Percentiles rank a stretch among this genome's conserved stretches.
Conservation (phyloP, 1,140 invertebrate species). For the Charaxes varanes region DNA sequence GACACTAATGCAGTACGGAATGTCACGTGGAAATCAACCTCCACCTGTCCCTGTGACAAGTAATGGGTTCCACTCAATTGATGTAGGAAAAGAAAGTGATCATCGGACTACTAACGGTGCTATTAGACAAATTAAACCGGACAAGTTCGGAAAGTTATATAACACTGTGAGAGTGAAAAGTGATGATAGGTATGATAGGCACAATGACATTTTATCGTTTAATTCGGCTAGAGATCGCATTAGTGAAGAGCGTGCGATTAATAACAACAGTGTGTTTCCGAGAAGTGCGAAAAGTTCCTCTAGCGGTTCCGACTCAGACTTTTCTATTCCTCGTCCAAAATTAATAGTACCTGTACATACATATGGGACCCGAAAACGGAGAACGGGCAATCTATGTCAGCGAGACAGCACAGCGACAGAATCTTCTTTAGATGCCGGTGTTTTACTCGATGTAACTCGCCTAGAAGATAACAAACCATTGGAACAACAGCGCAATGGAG, state of each 20-base stretch:
- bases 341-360: slow-evolving; percentile 91
- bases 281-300: slow-evolving; percentile 67
- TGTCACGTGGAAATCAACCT: slow-evolving; percentile 52
- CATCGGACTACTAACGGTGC: slow-evolving; percentile 64
- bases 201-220: slow-evolving; percentile 57
- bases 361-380: slow-evolving; percentile 83
- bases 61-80: slow-evolving; percentile 45
- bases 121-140: slow-evolving; percentile 58
- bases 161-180: slow-evolving; percentile 72
- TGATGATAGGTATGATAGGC: slow-evolving; percentile 65
- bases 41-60: slow-evolving; percentile 32
- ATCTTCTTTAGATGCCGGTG: slow-evolving; percentile 55
- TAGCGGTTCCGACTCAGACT: slow-evolving; percentile 77
- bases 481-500: slow-evolving; percentile 38
- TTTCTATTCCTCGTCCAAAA: slow-evolving; percentile 87
- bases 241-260: slow-evolving; percentile 63
- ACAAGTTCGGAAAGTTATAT: slow-evolving; percentile 63
- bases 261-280: slow-evolving; percentile 60
- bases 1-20: slow-evolving; percentile 64
- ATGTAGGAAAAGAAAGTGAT: slow-evolving; percentile 59
- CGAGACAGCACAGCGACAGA: slow-evolving; percentile 62
- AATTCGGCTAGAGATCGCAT: slow-evolving; percentile 39
- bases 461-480: slow-evolving; percentile 42
- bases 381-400: slow-evolving; percentile 82
- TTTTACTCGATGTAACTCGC: slow-evolving; percentile 54